Conservation (phyloP, 2,113 vertebrate genomes). For the Rutilus rutilus region DNA sequence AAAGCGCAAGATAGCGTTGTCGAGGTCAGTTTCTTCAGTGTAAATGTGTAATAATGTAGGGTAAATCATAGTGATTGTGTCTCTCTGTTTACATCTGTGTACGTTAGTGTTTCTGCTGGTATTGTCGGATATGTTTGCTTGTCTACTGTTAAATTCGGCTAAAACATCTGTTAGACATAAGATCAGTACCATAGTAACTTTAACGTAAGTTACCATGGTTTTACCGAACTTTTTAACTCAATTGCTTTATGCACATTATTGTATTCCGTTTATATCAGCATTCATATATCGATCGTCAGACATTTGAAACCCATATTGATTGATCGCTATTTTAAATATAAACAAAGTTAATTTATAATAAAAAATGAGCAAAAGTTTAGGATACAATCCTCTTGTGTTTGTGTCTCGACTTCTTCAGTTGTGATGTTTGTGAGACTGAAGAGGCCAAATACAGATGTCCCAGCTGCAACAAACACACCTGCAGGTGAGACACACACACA, state of each 20-base stretch:
- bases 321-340: not conserved
- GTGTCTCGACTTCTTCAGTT: slow-evolving; percentile 71
- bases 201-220: not conserved
- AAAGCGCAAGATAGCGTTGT: slow-evolving; percentile 75
- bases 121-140: not conserved
- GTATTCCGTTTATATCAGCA: not conserved
- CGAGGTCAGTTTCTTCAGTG: slow-evolving; percentile 59
- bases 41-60: not conserved
- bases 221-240: not conserved
- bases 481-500: slow-evolving; percentile 80
- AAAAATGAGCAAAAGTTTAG: no score
- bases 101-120: not conserved
- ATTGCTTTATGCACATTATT: not conserved
- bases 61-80: not conserved
- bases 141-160: not conserved
- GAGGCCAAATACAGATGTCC: slow-evolving; percentile 93
- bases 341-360: not conserved
- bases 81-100: not conserved
- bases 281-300: not conserved
- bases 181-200: not conserved
- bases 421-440: slow-evolving; percentile 83
- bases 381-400: no score
- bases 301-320: not conserved
- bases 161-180: not conserved
- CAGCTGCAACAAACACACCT: slow-evolving; percentile 84